phyloP scores from a whole-genome alignment of 2,113 vertebrate genomes.

The Melanostigma gelatinosum region DNA sequence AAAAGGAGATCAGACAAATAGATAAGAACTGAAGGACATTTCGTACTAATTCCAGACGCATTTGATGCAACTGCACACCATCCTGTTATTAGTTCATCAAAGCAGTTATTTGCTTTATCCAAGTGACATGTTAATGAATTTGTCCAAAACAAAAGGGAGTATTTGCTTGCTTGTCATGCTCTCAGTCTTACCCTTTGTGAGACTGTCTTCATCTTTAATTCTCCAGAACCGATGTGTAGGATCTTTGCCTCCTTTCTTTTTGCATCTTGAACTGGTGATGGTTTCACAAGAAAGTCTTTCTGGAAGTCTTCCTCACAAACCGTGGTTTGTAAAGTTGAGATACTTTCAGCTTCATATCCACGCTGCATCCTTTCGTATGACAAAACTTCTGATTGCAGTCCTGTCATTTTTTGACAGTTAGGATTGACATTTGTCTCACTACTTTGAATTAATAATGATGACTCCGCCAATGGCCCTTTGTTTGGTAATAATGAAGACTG shows the following conservation, averaged over 20 bases:
- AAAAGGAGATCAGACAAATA: neutral
- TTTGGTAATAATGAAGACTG: neutral
- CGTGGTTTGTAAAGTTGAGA: conserved; percentile 10
- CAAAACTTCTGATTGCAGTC: conserved; percentile 13
- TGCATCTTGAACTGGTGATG: conserved; percentile 33
- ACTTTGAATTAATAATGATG: neutral
- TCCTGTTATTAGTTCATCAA: conserved; percentile 51
- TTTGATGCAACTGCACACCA: neutral
- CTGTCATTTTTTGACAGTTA: conserved; percentile 6
- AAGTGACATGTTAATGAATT: conserved; percentile 45
- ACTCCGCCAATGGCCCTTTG: neutral
- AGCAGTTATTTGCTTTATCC: conserved; percentile 35
- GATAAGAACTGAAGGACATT: neutral
- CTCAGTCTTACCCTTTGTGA: conserved; percentile 77
- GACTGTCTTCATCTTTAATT: conserved; percentile 40
- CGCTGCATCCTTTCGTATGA: neutral
- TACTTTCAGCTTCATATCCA: conserved; percentile 14
- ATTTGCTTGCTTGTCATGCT: conserved; percentile 65
- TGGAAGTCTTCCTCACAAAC: conserved; percentile 31
- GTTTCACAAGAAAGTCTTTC: conserved; percentile 24
- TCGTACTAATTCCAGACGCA: neutral
- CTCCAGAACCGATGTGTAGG: neutral
- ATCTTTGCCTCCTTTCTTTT: conserved; percentile 34
- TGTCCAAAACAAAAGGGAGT: conserved; percentile 27
- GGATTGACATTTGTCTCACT: neutral